Evolutionary conservation across 1,140 invertebrate species (phyloP).

Genomic region (Drosophila orosa): DNA sequence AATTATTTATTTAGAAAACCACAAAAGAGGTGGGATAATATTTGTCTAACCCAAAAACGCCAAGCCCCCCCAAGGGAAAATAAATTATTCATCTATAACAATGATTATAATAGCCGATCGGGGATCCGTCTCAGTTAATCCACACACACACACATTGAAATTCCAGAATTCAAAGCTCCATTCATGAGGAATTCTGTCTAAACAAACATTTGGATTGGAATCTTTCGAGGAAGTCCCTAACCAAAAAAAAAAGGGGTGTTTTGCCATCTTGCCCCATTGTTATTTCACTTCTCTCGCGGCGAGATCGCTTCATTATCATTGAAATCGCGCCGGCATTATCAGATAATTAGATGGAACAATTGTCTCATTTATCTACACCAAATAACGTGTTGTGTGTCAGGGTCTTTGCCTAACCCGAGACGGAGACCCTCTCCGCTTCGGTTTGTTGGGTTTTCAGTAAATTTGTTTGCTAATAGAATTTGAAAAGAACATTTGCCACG

Average conservation of each 20-base stretch:
- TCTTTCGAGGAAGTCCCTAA: constrained; percentile 23
- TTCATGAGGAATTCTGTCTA: constrained; percentile 41
- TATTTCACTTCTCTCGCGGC: constrained; percentile 22
- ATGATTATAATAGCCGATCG: constrained; percentile 1
- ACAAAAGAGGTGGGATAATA: not conserved
- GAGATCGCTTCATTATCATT: constrained; percentile 59
- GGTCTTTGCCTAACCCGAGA: constrained; percentile 31
- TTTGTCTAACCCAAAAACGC: not conserved
- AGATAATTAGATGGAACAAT: constrained; percentile 56
- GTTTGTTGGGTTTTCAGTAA: constrained; percentile 47
- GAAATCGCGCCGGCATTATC: constrained; percentile 48
- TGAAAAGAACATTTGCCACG: constrained; percentile 72
- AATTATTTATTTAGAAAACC: constrained; percentile 12
- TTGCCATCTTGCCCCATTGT: constrained; percentile 11
- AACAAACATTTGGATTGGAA: constrained; percentile 49
- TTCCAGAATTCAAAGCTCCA: constrained; percentile 21
- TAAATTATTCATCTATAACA: constrained; percentile 21
- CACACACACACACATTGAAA: too few species aligned
- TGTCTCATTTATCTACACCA: constrained; percentile 58
- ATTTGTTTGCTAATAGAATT: constrained; percentile 80
- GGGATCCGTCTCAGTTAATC: constrained; percentile 16
- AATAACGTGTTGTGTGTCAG: constrained; percentile 53
- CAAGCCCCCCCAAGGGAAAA: not conserved
- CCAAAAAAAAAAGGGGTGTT: constrained; percentile 17
- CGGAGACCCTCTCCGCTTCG: constrained; percentile 11